A percentile compares a stretch with the other conserved stretches of the same genome.
phyloP scores from a whole-genome alignment of 2,797 vertebrate species.

The Esox masquinongy region DNA sequence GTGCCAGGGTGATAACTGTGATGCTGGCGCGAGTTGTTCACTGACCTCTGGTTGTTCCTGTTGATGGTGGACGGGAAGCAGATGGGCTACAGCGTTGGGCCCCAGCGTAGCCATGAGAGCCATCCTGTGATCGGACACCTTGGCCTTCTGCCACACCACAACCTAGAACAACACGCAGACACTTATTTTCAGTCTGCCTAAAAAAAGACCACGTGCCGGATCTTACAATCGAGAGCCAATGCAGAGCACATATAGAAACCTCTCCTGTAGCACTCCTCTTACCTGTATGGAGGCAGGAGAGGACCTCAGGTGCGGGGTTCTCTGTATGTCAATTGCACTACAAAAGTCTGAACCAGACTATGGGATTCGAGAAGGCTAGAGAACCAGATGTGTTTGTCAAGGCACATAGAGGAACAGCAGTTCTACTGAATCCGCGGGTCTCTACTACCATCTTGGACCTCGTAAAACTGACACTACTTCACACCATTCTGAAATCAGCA shows the following conservation, averaged over 20 bases:
- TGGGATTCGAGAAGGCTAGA: background rate
- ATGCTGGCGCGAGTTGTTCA: constrained; percentile 28
- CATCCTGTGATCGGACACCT: constrained; percentile 85
- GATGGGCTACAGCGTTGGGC: constrained; percentile 77
- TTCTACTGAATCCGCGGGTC: background rate
- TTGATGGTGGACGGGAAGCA: constrained; percentile 83
- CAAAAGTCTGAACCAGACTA: background rate
- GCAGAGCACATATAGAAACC: constrained; percentile 30
- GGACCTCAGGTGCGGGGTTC: background rate
- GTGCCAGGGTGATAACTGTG: background rate
- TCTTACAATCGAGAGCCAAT: constrained; percentile 55
- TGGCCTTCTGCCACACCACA: constrained; percentile 92
- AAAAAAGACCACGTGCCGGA: constrained; percentile 59
- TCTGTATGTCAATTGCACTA: background rate
- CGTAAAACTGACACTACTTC: background rate
- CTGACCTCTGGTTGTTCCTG: constrained; percentile 89
- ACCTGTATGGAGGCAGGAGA: background rate
- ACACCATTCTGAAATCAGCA: background rate
- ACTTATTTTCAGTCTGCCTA: constrained; percentile 65
- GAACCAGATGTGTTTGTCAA: background rate
- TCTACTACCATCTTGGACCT: background rate
- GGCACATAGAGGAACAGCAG: background rate
- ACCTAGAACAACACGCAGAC: constrained; percentile 82
- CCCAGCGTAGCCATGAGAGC: constrained; percentile 91
- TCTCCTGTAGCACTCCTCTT: constrained; percentile 11